phyloP scores from a whole-genome alignment of 2,797 vertebrate species.

The Nannoperca obscura region DNA sequence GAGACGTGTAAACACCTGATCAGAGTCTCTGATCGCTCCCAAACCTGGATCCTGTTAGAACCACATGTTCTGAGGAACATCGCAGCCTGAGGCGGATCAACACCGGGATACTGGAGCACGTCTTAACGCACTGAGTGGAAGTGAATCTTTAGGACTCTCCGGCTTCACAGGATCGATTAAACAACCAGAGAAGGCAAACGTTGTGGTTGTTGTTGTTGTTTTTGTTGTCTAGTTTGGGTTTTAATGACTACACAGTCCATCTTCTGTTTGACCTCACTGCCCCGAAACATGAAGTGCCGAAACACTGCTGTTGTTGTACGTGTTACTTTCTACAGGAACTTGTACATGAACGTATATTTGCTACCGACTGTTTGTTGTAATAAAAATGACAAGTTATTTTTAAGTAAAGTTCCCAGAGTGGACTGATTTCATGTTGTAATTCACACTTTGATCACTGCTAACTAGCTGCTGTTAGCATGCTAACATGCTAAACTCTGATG shows the following conservation, averaged over 20 bases:
- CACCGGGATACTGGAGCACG: no score
- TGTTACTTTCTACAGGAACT: conserved; percentile 36
- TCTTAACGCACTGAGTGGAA: no score
- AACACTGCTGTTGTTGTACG: conserved; percentile 37
- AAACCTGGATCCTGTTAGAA: no score
- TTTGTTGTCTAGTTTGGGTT: neutral
- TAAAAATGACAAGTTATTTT: conserved; percentile 61
- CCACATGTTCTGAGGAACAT: no score
- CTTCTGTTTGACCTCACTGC: neutral
- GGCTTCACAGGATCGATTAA: no score
- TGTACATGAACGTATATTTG: conserved; percentile 74
- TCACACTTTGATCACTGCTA: no score
- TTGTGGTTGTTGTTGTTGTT: no score
- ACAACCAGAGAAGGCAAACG: no score
- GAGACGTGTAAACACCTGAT: neutral
- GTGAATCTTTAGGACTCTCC: neutral
- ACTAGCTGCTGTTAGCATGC: no score
- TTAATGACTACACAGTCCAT: neutral
- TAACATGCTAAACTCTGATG: no score
- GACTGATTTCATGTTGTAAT: neutral
- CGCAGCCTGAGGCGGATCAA: no score
- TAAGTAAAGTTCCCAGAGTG: neutral
- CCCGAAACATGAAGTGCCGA: conserved; percentile 59
- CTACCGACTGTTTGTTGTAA: conserved; percentile 68
- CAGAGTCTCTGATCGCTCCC: no score